These are phyloP conservation scores for Chaetophractus vellerosus DNA, from an alignment of 2,797 vertebrate species.

Conservation along the genomic window DNA sequence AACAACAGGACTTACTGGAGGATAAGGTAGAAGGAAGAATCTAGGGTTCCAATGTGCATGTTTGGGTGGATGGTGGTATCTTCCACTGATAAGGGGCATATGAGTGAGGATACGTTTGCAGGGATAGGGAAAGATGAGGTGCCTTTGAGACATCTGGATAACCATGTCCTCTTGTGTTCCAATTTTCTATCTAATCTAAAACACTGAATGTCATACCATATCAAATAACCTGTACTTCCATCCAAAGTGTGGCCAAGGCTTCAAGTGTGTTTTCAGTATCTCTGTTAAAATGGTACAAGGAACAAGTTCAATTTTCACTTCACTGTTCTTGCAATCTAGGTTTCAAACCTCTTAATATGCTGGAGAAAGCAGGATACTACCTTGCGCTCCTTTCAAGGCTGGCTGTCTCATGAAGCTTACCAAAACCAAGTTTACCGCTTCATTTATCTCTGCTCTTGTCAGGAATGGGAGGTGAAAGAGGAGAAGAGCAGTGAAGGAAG, in stretches of 20 bases:
- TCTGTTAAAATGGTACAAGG: background rate
- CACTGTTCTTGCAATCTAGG: background rate
- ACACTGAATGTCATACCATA: background rate
- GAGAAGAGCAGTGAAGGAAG: background rate
- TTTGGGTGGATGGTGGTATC: background rate
- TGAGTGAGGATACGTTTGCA: background rate
- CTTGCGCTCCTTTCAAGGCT: background rate
- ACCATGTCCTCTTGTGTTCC: background rate
- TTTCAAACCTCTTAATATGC: background rate
- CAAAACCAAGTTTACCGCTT: background rate
- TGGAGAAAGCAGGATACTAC: background rate
- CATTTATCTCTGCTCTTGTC: background rate
- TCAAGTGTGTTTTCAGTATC: background rate
- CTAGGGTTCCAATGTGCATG: background rate
- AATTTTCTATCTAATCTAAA: background rate
- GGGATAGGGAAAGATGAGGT: background rate
- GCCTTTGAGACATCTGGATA: background rate
- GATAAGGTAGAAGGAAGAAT: background rate
- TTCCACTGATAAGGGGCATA: rapidly evolving
- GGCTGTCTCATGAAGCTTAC: background rate
- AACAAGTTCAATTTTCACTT: background rate
- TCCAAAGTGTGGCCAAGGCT: background rate
- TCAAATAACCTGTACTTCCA: background rate
- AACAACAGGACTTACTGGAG: background rate
- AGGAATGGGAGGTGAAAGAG: background rate